A percentile compares a stretch with the other conserved stretches of the same genome.
Evolutionary conservation across 2,888 invertebrate genomes (phyloP).

Genomic region (Lycophotia porphyrea): DNA sequence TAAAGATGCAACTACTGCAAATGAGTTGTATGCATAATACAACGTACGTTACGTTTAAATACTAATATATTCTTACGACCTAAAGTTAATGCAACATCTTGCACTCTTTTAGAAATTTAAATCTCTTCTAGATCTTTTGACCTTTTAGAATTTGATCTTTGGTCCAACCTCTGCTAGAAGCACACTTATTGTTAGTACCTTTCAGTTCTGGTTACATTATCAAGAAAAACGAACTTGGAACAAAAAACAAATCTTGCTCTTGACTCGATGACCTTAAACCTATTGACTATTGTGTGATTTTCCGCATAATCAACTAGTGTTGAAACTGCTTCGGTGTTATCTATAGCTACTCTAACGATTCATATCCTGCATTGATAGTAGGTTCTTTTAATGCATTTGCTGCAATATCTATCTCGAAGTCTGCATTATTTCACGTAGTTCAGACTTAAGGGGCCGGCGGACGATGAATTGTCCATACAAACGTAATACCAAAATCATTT

Average conservation of each 20-base stretch:
- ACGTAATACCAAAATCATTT: no score
- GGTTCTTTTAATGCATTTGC: conserved; percentile 6
- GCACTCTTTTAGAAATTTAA: no score
- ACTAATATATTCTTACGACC: neutral
- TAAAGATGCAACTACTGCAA: no score
- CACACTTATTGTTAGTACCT: neutral
- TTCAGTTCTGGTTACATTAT: conserved; percentile 2
- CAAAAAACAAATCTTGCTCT: conserved; percentile 31
- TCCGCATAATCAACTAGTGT: conserved; percentile 28
- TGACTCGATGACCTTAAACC: conserved; percentile 33
- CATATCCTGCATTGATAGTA: conserved; percentile 29
- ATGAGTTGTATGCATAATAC: no score
- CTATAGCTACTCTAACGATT: conserved; percentile 13
- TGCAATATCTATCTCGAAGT: conserved; percentile 5
- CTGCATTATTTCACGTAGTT: conserved; percentile 28
- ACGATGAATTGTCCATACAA: no score
- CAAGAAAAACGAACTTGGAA: conserved; percentile 32
- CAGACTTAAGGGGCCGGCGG: no score
- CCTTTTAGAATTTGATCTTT: neutral
- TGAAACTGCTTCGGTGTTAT: conserved; percentile 37
- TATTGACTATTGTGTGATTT: conserved; percentile 44
- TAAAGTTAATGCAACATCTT: neutral
- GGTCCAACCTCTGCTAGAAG: neutral
- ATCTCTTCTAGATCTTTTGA: no score
- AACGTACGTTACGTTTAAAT: no score